A percentile compares a stretch with the other conserved stretches of the same genome.
These are phyloP conservation scores for Ophiothrix spiculata DNA, from an alignment of 35 echinoderm and acorn worm genomes.

Conservation along the genomic window DNA sequence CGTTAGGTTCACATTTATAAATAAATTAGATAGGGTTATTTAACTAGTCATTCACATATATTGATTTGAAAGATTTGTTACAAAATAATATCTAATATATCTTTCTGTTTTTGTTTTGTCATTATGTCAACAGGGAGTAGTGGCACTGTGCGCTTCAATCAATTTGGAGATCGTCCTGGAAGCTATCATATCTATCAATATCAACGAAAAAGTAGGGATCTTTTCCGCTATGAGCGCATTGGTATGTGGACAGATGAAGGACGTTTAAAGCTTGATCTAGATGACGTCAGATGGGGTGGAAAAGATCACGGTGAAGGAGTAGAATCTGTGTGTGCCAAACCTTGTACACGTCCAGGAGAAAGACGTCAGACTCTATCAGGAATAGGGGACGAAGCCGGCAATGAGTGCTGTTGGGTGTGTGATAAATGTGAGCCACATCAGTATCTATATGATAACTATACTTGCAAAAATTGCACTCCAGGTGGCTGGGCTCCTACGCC, in stretches of 20 bases:
- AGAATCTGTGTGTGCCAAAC: conserved; percentile 56
- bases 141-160: conserved; percentile 82
- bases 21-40: too few species aligned
- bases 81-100: too few species aligned
- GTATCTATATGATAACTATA: conserved; percentile 51
- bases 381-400: conserved; percentile 10
- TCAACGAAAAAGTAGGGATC: not conserved
- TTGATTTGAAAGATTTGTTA: too few species aligned
- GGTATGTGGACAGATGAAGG: conserved; percentile 63
- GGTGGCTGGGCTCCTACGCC: conserved; percentile 24
- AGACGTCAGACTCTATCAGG: conserved; percentile 40
- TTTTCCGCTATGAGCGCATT: conserved; percentile 59
- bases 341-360: conserved; percentile 39
- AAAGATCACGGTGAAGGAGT: conserved; percentile 26
- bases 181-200: conserved; percentile 90
- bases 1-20: too few species aligned
- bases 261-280: conserved; percentile 43
- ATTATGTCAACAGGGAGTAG: conserved; percentile 62
- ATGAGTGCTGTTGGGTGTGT: conserved; percentile 95
- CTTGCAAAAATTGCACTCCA: conserved; percentile 61
- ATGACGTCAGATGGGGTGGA: conserved; percentile 52
- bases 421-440: conserved; percentile 56
- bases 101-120: conserved; percentile 3
- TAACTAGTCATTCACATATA: too few species aligned
- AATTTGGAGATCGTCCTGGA: conserved; percentile 77